Evolutionary conservation across 2,797 vertebrate genomes (phyloP).

Genomic region (Mus caroli): DNA sequence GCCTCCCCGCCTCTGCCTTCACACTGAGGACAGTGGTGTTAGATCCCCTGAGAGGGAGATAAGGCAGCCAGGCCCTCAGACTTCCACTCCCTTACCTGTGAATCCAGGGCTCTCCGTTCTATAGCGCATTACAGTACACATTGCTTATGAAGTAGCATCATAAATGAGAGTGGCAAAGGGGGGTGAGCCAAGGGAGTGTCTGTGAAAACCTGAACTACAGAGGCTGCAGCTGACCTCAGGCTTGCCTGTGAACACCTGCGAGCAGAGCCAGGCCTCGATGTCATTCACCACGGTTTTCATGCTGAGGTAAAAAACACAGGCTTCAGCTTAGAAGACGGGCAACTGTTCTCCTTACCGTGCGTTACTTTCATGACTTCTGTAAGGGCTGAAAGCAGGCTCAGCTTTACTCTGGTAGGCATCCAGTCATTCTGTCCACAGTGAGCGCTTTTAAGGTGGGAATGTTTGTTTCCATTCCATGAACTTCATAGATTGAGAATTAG

Average conservation of each 20-base stretch:
- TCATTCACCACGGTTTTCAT: accelerated
- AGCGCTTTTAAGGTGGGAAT: not conserved
- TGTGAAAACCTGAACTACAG: not conserved
- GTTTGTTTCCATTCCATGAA: accelerated
- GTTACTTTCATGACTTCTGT: no score
- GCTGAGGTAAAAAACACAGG: accelerated
- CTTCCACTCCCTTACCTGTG: accelerated
- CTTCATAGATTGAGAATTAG: not conserved
- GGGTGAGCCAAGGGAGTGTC: not conserved
- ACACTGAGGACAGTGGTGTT: accelerated
- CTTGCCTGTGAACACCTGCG: not conserved
- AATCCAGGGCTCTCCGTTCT: not conserved
- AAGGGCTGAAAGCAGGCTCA: no score
- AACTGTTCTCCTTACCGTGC: not conserved
- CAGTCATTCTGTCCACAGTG: not conserved
- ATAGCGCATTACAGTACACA: not conserved
- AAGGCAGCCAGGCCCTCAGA: not conserved
- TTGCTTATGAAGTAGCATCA: no score
- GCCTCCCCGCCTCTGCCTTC: accelerated
- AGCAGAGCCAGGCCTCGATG: accelerated
- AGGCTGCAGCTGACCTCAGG: not conserved
- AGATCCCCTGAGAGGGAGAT: not conserved
- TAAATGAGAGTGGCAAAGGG: not conserved
- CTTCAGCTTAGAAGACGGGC: accelerated
- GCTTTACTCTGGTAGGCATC: not conserved